These are phyloP conservation scores for Hirudinaria manillensis DNA, from an alignment of 2,888 invertebrate species.

Conservation along the genomic window DNA sequence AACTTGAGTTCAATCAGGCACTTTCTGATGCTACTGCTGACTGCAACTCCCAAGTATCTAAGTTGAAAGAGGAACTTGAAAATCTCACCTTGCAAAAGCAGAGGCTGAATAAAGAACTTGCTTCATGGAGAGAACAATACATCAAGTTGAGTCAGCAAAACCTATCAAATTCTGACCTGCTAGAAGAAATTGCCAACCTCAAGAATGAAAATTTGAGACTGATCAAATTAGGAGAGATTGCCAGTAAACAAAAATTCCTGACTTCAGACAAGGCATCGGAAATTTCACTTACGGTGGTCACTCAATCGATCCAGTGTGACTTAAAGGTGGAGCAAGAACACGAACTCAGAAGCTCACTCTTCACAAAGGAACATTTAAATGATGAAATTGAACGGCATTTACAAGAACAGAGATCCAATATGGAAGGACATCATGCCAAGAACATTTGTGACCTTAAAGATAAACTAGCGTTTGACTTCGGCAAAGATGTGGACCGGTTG, in stretches of 20 bases:
- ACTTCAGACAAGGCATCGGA: too few species aligned
- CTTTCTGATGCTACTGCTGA: not conserved
- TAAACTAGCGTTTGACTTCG: not conserved
- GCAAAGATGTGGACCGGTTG: not conserved
- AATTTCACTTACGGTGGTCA: not conserved
- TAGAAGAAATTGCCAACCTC: slow-evolving; percentile 19
- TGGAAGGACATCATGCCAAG: not conserved
- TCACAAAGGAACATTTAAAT: not conserved
- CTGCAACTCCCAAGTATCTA: not conserved
- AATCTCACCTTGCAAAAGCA: not conserved
- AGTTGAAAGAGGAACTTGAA: slow-evolving; percentile 17
- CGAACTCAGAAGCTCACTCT: not conserved
- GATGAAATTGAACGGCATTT: not conserved
- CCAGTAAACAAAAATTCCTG: too few species aligned
- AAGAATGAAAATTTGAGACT: slow-evolving; percentile 22
- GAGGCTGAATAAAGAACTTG: slow-evolving; percentile 6
- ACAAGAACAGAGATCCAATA: not conserved
- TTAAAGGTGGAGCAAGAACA: not conserved
- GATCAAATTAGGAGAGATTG: not conserved
- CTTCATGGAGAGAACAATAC: slow-evolving; percentile 22
- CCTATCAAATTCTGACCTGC: slow-evolving; percentile 27
- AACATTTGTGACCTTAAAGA: not conserved
- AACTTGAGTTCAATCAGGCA: not conserved
- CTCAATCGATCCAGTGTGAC: slow-evolving; percentile 1
- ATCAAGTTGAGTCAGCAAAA: slow-evolving; percentile 25